Evolutionary conservation across 2,113 vertebrate genomes (phyloP).

Genomic region (Prunella himalayana): DNA sequence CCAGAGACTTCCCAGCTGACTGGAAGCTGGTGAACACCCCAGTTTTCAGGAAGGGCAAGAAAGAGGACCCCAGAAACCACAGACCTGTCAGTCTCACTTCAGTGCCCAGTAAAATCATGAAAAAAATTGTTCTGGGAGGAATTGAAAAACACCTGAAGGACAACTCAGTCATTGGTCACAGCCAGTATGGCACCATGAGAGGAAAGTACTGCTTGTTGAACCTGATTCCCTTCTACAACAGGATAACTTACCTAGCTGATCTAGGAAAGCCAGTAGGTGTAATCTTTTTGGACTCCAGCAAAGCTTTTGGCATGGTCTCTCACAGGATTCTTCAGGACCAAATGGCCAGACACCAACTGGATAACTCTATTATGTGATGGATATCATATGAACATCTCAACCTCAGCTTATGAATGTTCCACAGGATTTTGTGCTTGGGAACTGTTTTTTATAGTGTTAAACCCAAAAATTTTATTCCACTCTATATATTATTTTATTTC

Average conservation of each 20-base stretch:
- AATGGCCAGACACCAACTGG: neutral
- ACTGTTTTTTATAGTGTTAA: neutral
- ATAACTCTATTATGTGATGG: accelerated
- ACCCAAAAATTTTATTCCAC: neutral
- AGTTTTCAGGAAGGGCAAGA: neutral
- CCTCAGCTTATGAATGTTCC: neutral
- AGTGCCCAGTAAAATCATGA: neutral
- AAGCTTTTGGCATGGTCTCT: neutral
- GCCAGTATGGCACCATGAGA: neutral
- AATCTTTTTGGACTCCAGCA: neutral
- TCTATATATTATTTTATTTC: neutral
- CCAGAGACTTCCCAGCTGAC: neutral
- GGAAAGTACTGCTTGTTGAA: neutral
- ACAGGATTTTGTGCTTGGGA: neutral
- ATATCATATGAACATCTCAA: neutral
- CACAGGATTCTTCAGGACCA: neutral
- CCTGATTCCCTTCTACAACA: neutral
- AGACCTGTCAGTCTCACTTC: neutral
- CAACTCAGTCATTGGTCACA: neutral
- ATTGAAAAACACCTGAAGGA: neutral
- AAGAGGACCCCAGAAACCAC: neutral
- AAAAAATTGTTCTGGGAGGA: neutral
- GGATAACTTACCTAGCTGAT: neutral
- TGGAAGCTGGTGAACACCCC: neutral
- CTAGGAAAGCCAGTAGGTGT: too few species aligned